Percentiles rank a stretch among this genome's conserved stretches.
phyloP scores from a whole-genome alignment of 2,888 invertebrate genomes.

The Sympetrum striolatum region DNA sequence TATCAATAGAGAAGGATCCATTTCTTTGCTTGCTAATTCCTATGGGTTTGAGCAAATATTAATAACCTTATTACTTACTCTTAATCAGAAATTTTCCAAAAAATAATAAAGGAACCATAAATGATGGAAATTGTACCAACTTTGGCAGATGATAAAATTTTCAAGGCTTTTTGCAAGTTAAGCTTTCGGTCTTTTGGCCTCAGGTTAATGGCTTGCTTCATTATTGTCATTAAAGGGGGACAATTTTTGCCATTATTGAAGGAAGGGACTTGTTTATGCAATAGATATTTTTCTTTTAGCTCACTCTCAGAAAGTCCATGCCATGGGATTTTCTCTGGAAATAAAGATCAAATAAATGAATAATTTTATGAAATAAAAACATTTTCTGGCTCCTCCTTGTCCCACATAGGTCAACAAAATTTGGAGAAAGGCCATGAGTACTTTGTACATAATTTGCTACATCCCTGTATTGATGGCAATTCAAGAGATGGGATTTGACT shows the following conservation, averaged over 20 bases:
- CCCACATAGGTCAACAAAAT: too few species aligned
- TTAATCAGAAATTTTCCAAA: not conserved
- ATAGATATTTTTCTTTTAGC: conserved; percentile 4
- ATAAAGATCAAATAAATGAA: not conserved
- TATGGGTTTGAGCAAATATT: not conserved
- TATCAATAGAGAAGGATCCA: not conserved
- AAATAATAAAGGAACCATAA: not conserved
- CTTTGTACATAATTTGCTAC: too few species aligned
- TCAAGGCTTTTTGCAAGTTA: not conserved
- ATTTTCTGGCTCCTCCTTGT: too few species aligned
- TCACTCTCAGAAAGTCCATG: not conserved
- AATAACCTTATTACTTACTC: not conserved
- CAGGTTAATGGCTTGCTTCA: not conserved
- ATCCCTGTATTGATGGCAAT: too few species aligned
- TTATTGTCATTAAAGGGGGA: conserved; percentile 3
- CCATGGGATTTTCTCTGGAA: conserved; percentile 14
- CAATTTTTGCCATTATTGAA: not conserved
- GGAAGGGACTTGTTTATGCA: not conserved
- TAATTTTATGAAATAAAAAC: too few species aligned
- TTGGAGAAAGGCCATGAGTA: too few species aligned
- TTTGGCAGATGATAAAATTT: not conserved
- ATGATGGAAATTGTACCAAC: not conserved
- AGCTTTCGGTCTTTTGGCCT: not conserved
- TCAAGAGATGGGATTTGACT: too few species aligned
- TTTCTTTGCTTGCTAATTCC: not conserved